Evolutionary conservation across 2,797 vertebrate species (phyloP).

Genomic region (Orestias chungarensis): DNA sequence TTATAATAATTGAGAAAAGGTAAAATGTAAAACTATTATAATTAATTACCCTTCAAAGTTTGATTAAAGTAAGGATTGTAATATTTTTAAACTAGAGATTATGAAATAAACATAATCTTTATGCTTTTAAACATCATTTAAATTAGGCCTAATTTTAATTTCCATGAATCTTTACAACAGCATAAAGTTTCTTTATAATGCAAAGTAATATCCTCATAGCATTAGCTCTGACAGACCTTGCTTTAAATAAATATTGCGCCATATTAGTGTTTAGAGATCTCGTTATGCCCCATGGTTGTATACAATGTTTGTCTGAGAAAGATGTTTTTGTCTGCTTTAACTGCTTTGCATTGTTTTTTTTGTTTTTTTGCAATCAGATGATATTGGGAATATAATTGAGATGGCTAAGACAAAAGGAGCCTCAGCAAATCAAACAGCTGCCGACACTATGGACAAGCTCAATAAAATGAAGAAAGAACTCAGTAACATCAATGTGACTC

Average conservation of each 20-base stretch:
- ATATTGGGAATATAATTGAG: conserved; percentile 77
- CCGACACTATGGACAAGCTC: conserved; percentile 80
- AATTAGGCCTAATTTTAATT: no score
- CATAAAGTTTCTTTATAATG: not conserved
- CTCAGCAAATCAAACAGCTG: conserved; percentile 77
- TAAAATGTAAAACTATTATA: not conserved
- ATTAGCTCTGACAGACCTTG: not conserved
- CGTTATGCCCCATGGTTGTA: not conserved
- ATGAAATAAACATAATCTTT: not conserved
- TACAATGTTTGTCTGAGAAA: not conserved
- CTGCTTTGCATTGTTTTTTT: not conserved
- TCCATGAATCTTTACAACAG: not conserved
- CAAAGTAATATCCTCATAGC: not conserved
- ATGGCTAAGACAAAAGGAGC: conserved; percentile 81
- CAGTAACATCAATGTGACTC: conserved; percentile 74
- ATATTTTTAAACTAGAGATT: not conserved
- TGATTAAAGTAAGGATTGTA: not conserved
- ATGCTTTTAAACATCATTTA: no score
- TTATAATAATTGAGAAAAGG: not conserved
- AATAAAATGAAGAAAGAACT: conserved; percentile 83
- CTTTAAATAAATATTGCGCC: not conserved
- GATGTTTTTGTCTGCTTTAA: not conserved
- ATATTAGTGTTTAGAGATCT: not conserved
- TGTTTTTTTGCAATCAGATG: conserved; percentile 74
- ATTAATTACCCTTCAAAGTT: not conserved